Evolutionary conservation across 2,888 invertebrate species (phyloP).

Genomic region (Parapristionchus giblindavisi): DNA sequence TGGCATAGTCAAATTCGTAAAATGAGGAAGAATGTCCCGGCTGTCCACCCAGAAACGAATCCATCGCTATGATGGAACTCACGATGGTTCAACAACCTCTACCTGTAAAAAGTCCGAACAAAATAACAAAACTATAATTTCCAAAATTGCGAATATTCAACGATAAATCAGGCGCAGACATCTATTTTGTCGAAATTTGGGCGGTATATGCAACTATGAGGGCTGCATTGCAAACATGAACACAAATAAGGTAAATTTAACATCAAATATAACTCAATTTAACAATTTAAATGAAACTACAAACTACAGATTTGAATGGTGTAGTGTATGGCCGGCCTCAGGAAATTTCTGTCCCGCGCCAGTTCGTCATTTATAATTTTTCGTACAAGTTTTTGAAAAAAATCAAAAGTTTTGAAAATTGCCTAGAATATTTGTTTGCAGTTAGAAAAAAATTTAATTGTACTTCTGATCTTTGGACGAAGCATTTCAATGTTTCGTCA

Average conservation of each 20-base stretch:
- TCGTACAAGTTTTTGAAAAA: no score
- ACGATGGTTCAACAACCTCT: background rate
- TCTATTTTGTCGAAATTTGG: no score
- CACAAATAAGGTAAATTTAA: background rate
- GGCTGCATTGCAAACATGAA: background rate
- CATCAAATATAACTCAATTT: background rate
- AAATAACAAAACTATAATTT: conserved; percentile 1
- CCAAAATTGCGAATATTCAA: background rate
- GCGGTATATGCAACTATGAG: no score
- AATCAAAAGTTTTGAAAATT: no score
- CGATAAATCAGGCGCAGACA: background rate
- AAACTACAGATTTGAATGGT: conserved; percentile 25
- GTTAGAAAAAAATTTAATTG: no score
- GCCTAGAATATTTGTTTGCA: no score
- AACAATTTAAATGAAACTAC: background rate
- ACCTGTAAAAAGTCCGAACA: background rate
- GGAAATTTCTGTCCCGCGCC: no score
- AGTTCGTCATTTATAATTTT: no score
- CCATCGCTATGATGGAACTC: no score
- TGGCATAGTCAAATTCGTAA: conserved; percentile 32
- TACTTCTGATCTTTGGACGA: no score
- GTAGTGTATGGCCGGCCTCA: no score
- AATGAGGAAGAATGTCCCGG: background rate
- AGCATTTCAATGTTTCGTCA: no score
- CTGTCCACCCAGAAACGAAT: conserved; percentile 19